Evolutionary conservation across 2,113 vertebrate genomes (phyloP), one percentile per base, ranked within the genome.

Genomic region (Peromyscus polionotus): DNA sequence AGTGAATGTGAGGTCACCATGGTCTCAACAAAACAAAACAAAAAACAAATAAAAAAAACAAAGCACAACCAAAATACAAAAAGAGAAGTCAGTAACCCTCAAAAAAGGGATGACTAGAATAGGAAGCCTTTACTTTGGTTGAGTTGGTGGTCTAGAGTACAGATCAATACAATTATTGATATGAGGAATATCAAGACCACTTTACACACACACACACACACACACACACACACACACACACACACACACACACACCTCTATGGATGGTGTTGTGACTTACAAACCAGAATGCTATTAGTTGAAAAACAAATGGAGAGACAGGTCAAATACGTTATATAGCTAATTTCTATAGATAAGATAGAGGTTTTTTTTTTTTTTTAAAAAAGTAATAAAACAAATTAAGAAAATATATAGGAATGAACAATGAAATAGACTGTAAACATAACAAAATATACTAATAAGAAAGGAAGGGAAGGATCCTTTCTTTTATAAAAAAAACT

Each of bases 111-210:
- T 17, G 10, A 91, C 48, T 24, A 4, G 28, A 51, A 26, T 1
- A n/a, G 13, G 33, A 88, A 91, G 22, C 19, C 42, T 36, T 92
- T 59, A 48, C 28, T 16, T 48, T 48, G 33, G 10, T 68, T 88
- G 33, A 31, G 26, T 20, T 68, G 54, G 36, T 83, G 77, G 26
- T 31, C 4, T 42, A 70, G 61, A 89, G 39, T 70, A 20, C 16
- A 95, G 22, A 87, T 93, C 72, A 91, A 76, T 68, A 83, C 80
- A 81, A 61, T 70, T 84, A 26, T 81, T 93, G 33, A 54, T 39
- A 72, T 22, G 10, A 51, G 36, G 33, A 84, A 0, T 19, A 31
- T 88, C 48, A 88, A 24, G 72, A 86, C 16, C 8, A 81, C 51
- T 81, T 24, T 81, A 33, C 7, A 72, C 19, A 72, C 20, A 39